These are phyloP conservation scores for Cabera pusaria DNA, from an alignment of 2,888 invertebrate species.

Conservation along the genomic window DNA sequence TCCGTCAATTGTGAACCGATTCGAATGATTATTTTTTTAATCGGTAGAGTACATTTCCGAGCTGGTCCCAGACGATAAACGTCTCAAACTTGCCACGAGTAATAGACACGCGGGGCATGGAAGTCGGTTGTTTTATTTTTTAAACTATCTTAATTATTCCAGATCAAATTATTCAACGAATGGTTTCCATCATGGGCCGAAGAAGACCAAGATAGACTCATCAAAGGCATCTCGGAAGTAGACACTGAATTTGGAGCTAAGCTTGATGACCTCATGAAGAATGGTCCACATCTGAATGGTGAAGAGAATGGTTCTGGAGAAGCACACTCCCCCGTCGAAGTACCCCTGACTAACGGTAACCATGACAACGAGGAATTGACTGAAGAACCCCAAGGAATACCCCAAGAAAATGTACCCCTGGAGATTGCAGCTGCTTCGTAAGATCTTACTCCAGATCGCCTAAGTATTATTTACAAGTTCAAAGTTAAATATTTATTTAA, in stretches of 20 bases:
- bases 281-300: slow-evolving; percentile 62
- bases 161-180: slow-evolving; percentile 92
- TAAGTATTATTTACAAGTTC: slow-evolving; percentile 15
- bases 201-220: slow-evolving; percentile 87
- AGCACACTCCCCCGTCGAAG: slow-evolving; percentile 49
- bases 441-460: slow-evolving; percentile 20
- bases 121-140: too few species aligned
- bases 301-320: slow-evolving; percentile 63
- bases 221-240: slow-evolving; percentile 87
- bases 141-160: too few species aligned
- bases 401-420: slow-evolving; percentile 58
- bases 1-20: too few species aligned
- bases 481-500: slow-evolving; percentile 20
- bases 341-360: slow-evolving; percentile 30
- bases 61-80: too few species aligned
- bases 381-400: slow-evolving; percentile 28
- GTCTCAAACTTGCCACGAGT: too few species aligned
- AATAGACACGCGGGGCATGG: too few species aligned
- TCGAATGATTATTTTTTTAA: too few species aligned
- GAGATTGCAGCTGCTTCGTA: slow-evolving; percentile 74
- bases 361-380: slow-evolving; percentile 29
- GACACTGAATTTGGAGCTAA: slow-evolving; percentile 89
- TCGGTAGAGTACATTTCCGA: too few species aligned
- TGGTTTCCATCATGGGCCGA: slow-evolving; percentile 92
- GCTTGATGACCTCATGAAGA: slow-evolving; percentile 76